Base-by-base conservation (phyloP, 2,113 vertebrate species). In the Microcebus lehilahytsara region DNA sequence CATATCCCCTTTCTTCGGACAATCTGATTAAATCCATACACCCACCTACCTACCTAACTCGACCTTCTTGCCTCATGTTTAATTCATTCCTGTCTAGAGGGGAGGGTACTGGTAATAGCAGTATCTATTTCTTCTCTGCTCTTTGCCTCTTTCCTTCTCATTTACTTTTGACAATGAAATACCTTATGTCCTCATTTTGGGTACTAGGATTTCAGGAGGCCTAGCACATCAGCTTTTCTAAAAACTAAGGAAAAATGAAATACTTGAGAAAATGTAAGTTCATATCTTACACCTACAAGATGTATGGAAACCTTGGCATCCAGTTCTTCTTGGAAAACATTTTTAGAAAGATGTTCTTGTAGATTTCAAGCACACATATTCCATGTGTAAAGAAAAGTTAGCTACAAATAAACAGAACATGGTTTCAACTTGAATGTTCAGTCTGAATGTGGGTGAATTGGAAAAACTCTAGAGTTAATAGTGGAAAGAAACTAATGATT, bases 1-100 rank as follows among this genome's bases (percentile, higher is more conserved):
- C 14, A 64, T 32, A 46, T 30, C 67, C 86, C 49, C 60, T 69
- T 86, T 93, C 12, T 89, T 62, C 75, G 95, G 96, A 93, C 91
- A 98, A 58, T 86, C 94, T 97, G 97, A 98, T 98, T 97, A 98
- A 97, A 97, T 98, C 93, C 94, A 96, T 79, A 66, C 6, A 89
- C 90, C n/a, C 89, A 49, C 30, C 27, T 32, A 34, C 12, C 64
- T 77, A 85, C 89, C 97, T 88, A 95, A 74, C 62, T 27, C 98
- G 91, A 77, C 74, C 37, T 85, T 95, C 53, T 71, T 98, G 95
- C 81, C 94, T 97, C 72, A 81, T 19, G 37, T 32, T 92, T 34
- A 2, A 86, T 97, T 96, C 60, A 11, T 20, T 40, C 30, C 30
- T 78, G 19, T 71, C 69, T 34, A 0, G 93, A 64, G 91, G 19